Conservation (phyloP, 2,113 vertebrate species). For the Chunga burmeisteri region DNA sequence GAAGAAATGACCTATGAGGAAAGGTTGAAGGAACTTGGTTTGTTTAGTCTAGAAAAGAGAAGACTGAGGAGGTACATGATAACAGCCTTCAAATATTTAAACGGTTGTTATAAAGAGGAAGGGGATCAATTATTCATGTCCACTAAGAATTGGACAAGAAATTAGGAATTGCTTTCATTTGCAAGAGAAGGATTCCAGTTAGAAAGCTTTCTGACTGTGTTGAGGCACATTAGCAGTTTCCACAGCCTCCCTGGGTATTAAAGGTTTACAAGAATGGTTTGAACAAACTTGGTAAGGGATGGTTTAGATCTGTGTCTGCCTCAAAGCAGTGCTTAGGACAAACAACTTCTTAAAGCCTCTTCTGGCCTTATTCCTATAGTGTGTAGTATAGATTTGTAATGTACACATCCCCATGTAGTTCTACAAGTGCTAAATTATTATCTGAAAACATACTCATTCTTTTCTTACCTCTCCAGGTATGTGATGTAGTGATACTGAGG, state of each 20-base stretch:
- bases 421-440: not conserved
- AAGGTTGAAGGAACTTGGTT: conserved; percentile 62
- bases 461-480: not conserved
- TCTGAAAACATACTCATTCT: not conserved
- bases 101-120: conserved; percentile 46
- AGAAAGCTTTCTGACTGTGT: not conserved
- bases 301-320: not conserved
- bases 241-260: not conserved
- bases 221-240: conserved; percentile 1
- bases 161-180: conserved; percentile 44
- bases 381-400: not conserved
- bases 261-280: not conserved
- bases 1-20: conserved; percentile 59
- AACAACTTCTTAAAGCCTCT: conserved; percentile 8
- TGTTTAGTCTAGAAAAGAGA: conserved; percentile 66
- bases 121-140: conserved; percentile 61
- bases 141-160: conserved; percentile 53
- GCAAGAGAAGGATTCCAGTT: conserved; percentile 6
- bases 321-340: not conserved
- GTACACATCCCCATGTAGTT: not conserved
- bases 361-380: not conserved
- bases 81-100: conserved; percentile 69
- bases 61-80: conserved; percentile 61
- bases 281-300: conserved; percentile 1
- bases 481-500: not conserved